Evolutionary conservation across 2,113 vertebrate genomes (phyloP).

Genomic region (Sminthopsis crassicaudata): DNA sequence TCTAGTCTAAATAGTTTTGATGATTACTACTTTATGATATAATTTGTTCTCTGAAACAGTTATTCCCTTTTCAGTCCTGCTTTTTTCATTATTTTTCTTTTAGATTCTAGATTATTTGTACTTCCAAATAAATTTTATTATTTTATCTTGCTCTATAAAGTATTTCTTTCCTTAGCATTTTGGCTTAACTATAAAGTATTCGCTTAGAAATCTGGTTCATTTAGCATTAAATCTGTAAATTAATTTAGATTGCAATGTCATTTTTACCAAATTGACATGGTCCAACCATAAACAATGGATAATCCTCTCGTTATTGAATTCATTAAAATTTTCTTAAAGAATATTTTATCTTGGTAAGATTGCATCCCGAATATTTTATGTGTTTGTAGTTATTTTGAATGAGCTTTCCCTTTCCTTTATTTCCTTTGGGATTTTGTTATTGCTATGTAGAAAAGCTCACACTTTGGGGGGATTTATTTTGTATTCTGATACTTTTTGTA

Average conservation of each 20-base stretch:
- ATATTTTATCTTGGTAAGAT: not conserved
- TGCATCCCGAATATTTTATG: not conserved
- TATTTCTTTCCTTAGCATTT: not conserved
- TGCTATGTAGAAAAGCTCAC: not conserved
- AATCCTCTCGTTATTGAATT: not conserved
- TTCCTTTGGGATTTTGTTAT: not conserved
- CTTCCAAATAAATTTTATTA: not conserved
- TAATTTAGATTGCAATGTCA: not conserved
- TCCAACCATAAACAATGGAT: not conserved
- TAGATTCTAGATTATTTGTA: not conserved
- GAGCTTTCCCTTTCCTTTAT: not conserved
- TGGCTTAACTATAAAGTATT: not conserved
- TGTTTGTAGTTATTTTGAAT: not conserved
- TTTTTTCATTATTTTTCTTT: not conserved
- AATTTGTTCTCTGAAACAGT: not conserved
- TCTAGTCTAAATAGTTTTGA: not conserved
- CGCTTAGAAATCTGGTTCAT: not conserved
- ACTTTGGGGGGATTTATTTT: not conserved
- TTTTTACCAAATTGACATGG: not conserved
- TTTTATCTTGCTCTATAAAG: not conserved
- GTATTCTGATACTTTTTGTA: not conserved
- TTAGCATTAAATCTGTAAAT: not conserved
- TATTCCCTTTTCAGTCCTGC: not conserved
- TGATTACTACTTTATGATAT: not conserved
- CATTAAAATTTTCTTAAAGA: not conserved